Evolutionary conservation across 1,140 invertebrate genomes (phyloP), one percentile per base, ranked within the genome.

Genomic region (Papilio glaucus): DNA sequence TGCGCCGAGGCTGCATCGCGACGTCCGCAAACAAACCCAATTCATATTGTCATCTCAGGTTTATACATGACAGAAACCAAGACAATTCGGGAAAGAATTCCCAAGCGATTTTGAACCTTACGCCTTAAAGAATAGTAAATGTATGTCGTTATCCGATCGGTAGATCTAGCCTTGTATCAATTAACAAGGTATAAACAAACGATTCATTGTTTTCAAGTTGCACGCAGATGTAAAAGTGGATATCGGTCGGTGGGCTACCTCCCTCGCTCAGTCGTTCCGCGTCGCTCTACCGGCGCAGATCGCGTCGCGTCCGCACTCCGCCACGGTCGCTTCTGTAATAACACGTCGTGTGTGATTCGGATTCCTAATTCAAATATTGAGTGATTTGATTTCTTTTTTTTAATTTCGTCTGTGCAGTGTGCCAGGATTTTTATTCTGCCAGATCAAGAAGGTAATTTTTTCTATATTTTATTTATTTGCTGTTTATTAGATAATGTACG

Each of bases 161-260:
- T 37, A 75, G 37, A 70, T 70, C 74, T 74, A 77, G 73, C 76
- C 74, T 80, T 76, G 78, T 77, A 79, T 76, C 74, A 82, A 82
- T 79, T 79, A 79, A 67, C 68, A 49, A 75, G 77, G 74, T 77
- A 84, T 82, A 82, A 82, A 85, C 78, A 78, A 81, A 85, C 70
- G 74, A 75, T 72, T 78, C 75, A 83, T 85, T 86, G 80, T 86
- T 83, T 85, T 82, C 75, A 75, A 62, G 69, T 75, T 62, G 74
- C 49, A 60, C 69, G 68, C 49, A 65, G 49, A 53, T 61, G 63
- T 13, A 69, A 53, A 69, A 69, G 67, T 69, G 67, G 41, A 69
- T 69, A 33, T 69, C 67, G 67, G 41, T 49, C 42, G 67, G 67
- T 49, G 29, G 67, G 41, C 42, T 67, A 67, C 37, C 67, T 53